These are phyloP conservation scores for Theristicus caerulescens DNA, from an alignment of 2,113 vertebrate species.

Conservation along the genomic window DNA sequence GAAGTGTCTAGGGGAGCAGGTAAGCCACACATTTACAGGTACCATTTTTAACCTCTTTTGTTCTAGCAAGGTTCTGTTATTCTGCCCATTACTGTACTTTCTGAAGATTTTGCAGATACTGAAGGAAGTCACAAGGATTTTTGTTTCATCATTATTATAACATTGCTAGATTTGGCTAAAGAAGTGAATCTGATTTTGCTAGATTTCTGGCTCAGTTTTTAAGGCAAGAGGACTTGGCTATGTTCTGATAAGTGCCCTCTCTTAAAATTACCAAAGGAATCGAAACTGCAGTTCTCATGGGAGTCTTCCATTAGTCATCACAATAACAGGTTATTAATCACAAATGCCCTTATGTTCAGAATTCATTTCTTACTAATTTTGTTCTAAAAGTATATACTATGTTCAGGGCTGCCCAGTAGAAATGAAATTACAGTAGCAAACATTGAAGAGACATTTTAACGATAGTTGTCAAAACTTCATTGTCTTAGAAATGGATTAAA, in stretches of 20 bases:
- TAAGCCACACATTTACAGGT: background rate
- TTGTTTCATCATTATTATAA: background rate
- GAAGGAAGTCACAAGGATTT: background rate
- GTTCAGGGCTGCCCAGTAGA: background rate
- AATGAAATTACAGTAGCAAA: background rate
- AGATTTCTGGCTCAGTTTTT: background rate
- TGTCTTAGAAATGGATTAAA: background rate
- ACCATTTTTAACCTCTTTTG: background rate
- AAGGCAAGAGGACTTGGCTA: background rate
- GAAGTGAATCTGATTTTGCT: background rate
- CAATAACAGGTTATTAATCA: background rate
- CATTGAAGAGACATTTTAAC: background rate
- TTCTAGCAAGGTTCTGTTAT: background rate
- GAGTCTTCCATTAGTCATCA: constrained; percentile 1
- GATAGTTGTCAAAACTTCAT: background rate
- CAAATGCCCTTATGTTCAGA: background rate
- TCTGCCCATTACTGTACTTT: background rate
- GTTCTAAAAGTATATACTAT: background rate
- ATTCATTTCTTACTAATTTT: background rate
- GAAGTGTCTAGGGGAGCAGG: background rate
- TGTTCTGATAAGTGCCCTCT: background rate
- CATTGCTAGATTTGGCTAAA: background rate
- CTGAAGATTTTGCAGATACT: background rate
- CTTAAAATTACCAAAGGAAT: background rate
- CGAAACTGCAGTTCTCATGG: background rate